These are phyloP conservation scores for Stegastes partitus DNA, from an alignment of 2,113 vertebrate genomes.

Conservation along the genomic window DNA sequence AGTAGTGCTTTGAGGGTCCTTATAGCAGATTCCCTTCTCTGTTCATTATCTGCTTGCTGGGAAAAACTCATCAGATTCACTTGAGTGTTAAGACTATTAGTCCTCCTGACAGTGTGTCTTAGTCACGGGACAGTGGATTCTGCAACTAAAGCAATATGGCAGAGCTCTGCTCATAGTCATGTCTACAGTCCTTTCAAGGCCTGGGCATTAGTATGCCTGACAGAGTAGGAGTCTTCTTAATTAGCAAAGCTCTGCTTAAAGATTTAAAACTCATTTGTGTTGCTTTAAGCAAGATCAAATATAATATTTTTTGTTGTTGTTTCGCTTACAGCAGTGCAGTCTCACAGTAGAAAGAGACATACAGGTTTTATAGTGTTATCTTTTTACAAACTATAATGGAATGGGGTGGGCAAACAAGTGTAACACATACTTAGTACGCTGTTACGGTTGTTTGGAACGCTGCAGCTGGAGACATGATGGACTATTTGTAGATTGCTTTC, in stretches of 20 bases:
- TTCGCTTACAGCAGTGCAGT: not conserved
- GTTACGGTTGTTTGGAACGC: not conserved
- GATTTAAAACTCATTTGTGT: constrained; percentile 71
- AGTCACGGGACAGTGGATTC: constrained; percentile 78
- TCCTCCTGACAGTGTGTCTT: constrained; percentile 77
- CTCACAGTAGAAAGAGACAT: constrained; percentile 2
- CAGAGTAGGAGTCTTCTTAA: constrained; percentile 73
- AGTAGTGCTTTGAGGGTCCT: constrained; percentile 66
- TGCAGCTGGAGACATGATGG: not conserved
- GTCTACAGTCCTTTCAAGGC: constrained; percentile 72
- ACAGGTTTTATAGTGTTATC: constrained; percentile 1
- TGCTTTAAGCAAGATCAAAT: constrained; percentile 61
- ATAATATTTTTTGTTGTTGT: constrained; percentile 33
- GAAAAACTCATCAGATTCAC: constrained; percentile 82
- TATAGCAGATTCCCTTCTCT: constrained; percentile 69
- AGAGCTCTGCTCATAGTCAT: constrained; percentile 66
- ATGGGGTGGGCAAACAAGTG: not conserved
- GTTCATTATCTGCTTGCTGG: constrained; percentile 78
- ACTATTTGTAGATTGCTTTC: not conserved
- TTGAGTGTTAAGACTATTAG: constrained; percentile 84
- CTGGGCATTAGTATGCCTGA: constrained; percentile 71
- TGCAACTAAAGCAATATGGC: constrained; percentile 82
- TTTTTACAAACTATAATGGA: not conserved
- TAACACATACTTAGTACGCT: not conserved
- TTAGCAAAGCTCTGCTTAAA: constrained; percentile 76